These are phyloP conservation scores for Drosophila prolongata DNA, from an alignment of 2,888 invertebrate species.

Conservation along the genomic window DNA sequence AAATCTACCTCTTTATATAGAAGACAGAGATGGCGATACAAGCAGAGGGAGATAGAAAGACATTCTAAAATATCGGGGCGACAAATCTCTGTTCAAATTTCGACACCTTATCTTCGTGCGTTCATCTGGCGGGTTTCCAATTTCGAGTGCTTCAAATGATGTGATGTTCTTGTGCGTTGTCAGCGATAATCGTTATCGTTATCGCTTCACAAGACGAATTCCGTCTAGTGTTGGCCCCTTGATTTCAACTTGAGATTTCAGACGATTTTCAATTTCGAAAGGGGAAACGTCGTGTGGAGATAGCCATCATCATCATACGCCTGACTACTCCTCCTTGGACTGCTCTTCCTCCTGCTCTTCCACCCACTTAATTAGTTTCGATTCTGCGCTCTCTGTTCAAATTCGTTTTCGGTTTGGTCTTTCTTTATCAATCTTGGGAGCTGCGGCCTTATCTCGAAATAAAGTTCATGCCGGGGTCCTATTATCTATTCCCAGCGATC, in stretches of 20 bases:
- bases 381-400: conserved; percentile 27
- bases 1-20: background rate
- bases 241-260: conserved; percentile 42
- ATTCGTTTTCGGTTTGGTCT: conserved; percentile 51
- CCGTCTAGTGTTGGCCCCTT: conserved; percentile 23
- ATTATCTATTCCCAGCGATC: conserved; percentile 82
- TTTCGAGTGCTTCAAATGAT: conserved; percentile 56
- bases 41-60: conserved; percentile 10
- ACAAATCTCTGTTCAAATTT: conserved; percentile 64
- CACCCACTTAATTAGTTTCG: conserved; percentile 72
- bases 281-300: conserved; percentile 36
- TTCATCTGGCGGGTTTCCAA: conserved; percentile 56
- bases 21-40: background rate
- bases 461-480: conserved; percentile 82
- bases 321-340: conserved; percentile 4
- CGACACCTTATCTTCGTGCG: conserved; percentile 50
- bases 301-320: conserved; percentile 46
- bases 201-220: conserved; percentile 16
- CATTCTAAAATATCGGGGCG: conserved; percentile 39
- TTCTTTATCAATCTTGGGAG: conserved; percentile 78
- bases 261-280: conserved; percentile 35
- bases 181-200: conserved; percentile 67
- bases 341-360: conserved; percentile 16
- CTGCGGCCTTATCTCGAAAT: conserved; percentile 76
- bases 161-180: conserved; percentile 41